These are phyloP conservation scores for Valencia hispanica DNA, from an alignment of 2,797 vertebrate genomes.

Conservation along the genomic window DNA sequence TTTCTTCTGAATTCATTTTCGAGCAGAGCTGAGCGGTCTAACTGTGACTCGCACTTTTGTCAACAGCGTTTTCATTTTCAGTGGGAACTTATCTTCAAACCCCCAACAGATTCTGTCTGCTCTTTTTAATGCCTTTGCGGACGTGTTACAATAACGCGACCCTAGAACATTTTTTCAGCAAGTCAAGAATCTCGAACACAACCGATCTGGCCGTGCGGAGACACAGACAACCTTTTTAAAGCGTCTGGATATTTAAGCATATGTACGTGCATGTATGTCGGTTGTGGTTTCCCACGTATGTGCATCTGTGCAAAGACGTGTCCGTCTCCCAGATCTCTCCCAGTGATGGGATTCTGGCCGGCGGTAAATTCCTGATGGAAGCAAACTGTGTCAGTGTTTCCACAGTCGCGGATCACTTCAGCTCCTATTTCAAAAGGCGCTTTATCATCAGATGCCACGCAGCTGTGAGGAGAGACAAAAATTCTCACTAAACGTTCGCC, in stretches of 20 bases:
- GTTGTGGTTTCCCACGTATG: slow-evolving; percentile 32
- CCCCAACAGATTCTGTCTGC: slow-evolving; percentile 6
- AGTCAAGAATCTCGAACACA: slow-evolving; percentile 58
- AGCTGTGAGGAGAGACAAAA: slow-evolving; percentile 54
- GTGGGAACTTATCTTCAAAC: slow-evolving; percentile 11
- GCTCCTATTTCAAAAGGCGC: slow-evolving; percentile 63
- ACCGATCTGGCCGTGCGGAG: slow-evolving; percentile 41
- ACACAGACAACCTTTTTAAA: slow-evolving; percentile 2
- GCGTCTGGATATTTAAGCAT: slow-evolving; percentile 10
- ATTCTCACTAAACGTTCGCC: slow-evolving; percentile 54
- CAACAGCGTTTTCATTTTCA: slow-evolving; percentile 28
- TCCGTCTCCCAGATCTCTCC: slow-evolving; percentile 31
- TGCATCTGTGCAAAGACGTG: slow-evolving; percentile 29
- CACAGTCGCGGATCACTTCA: slow-evolving; percentile 30
- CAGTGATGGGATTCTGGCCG: slow-evolving; percentile 37
- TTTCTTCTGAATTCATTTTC: slow-evolving; percentile 39
- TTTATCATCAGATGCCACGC: slow-evolving; percentile 53
- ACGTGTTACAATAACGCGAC: slow-evolving; percentile 38
- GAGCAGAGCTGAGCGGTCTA: slow-evolving; percentile 33
- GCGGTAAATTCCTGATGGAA: slow-evolving; percentile 50
- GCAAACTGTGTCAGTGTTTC: slow-evolving; percentile 56
- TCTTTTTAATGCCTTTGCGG: slow-evolving; percentile 14
- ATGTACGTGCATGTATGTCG: slow-evolving; percentile 15
- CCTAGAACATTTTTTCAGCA: slow-evolving; percentile 55
- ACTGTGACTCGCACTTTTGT: slow-evolving; percentile 34